Percentiles rank a stretch among this genome's conserved stretches.
Evolutionary conservation across 2,888 invertebrate genomes (phyloP).

Genomic region (Argyresthia goedartella): DNA sequence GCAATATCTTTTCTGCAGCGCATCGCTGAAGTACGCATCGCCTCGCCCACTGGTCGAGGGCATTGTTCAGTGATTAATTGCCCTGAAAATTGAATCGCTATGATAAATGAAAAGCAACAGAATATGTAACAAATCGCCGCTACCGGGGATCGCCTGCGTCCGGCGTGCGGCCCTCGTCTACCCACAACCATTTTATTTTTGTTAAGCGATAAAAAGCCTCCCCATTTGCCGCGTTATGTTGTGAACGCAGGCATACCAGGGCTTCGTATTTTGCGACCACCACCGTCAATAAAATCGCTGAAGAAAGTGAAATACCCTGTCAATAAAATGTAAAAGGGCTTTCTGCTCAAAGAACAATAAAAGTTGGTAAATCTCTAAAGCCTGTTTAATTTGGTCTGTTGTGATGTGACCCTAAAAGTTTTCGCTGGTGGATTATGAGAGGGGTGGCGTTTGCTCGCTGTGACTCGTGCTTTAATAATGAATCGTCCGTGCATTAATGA

Average conservation of each 20-base stretch:
- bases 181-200: not conserved
- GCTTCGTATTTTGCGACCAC: too few relatives aligned
- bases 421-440: not conserved
- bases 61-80: slow-evolving; percentile 45
- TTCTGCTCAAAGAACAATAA: not conserved
- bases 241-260: too few relatives aligned
- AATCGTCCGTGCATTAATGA: not conserved
- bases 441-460: not conserved
- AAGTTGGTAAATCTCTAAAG: not conserved
- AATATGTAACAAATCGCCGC: slow-evolving; percentile 36
- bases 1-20: not conserved
- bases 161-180: not conserved
- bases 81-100: slow-evolving; percentile 41
- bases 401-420: not conserved
- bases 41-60: slow-evolving; percentile 4
- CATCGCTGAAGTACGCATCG: too few relatives aligned
- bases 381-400: not conserved
- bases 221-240: too few relatives aligned
- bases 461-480: not conserved
- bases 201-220: too few relatives aligned
- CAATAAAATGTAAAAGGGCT: too few relatives aligned
- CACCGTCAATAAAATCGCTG: too few relatives aligned
- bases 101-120: slow-evolving; percentile 47
- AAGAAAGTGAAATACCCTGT: too few relatives aligned
- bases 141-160: slow-evolving; percentile 20